phyloP scores from a whole-genome alignment of 2,113 vertebrate genomes.

The Morone chrysops region DNA sequence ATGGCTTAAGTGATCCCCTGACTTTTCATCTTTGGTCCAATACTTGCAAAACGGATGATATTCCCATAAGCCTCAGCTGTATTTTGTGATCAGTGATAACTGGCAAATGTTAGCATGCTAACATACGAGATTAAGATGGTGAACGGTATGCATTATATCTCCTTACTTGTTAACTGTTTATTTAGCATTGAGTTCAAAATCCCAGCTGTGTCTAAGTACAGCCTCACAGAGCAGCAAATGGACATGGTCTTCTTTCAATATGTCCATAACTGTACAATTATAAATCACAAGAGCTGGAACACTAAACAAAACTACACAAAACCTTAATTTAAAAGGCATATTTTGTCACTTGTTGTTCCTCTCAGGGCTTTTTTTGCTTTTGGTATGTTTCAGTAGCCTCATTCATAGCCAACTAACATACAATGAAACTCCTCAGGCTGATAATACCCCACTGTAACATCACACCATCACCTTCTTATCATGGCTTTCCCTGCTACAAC shows the following conservation, averaged over 20 bases:
- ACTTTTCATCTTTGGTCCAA: background rate
- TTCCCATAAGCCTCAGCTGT: background rate
- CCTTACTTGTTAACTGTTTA: background rate
- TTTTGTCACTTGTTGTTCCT: background rate
- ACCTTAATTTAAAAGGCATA: background rate
- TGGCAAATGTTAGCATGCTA: background rate
- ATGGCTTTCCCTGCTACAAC: background rate
- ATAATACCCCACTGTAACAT: constrained; percentile 7
- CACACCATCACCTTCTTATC: constrained; percentile 19
- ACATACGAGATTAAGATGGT: background rate
- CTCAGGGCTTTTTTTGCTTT: no score
- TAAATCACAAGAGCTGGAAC: background rate
- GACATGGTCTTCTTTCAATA: background rate
- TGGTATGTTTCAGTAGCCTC: no score
- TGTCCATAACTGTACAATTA: background rate
- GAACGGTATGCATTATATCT: background rate
- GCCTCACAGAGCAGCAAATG: background rate
- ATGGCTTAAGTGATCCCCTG: background rate
- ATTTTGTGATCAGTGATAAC: background rate
- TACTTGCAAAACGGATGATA: background rate
- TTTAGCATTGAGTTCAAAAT: background rate
- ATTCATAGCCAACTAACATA: background rate
- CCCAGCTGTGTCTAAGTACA: background rate
- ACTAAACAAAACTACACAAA: background rate
- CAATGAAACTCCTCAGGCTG: background rate